phyloP scores from a whole-genome alignment of 2,113 vertebrate genomes.

The Nansenia antarctica region DNA sequence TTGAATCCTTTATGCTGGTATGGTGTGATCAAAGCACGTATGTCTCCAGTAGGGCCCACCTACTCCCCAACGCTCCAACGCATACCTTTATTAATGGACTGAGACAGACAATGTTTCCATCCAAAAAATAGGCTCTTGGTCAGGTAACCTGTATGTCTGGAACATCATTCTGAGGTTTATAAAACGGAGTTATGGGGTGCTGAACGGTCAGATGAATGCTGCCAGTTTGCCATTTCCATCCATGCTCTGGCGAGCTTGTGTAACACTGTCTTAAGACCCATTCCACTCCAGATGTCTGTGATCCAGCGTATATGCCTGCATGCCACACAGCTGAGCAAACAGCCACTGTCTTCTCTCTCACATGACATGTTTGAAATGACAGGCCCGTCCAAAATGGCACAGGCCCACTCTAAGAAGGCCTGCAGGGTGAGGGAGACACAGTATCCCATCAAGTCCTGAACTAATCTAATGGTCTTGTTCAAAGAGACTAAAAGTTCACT shows the following conservation, averaged over 20 bases:
- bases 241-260: no score
- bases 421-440: slow-evolving; percentile 25
- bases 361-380: slow-evolving; percentile 69
- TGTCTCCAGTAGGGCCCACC: no score
- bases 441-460: slow-evolving; percentile 30
- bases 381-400: slow-evolving; percentile 51
- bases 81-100: no score
- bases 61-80: no score
- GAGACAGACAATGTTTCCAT: no score
- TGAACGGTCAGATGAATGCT: no score
- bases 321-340: slow-evolving; percentile 76
- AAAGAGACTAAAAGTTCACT: slow-evolving; percentile 15
- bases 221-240: slow-evolving; percentile 6
- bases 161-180: no score
- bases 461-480: slow-evolving; percentile 29
- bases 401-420: slow-evolving; percentile 22
- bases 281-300: slow-evolving; percentile 57
- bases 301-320: slow-evolving; percentile 3
- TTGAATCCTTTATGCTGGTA: no score
- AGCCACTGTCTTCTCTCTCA: slow-evolving; percentile 60
- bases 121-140: no score
- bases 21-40: no score
- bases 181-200: no score
- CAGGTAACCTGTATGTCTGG: no score
- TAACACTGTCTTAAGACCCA: background rate